Base-by-base conservation (phyloP, 2,797 vertebrate species). In the Micrastur ruficollis region DNA sequence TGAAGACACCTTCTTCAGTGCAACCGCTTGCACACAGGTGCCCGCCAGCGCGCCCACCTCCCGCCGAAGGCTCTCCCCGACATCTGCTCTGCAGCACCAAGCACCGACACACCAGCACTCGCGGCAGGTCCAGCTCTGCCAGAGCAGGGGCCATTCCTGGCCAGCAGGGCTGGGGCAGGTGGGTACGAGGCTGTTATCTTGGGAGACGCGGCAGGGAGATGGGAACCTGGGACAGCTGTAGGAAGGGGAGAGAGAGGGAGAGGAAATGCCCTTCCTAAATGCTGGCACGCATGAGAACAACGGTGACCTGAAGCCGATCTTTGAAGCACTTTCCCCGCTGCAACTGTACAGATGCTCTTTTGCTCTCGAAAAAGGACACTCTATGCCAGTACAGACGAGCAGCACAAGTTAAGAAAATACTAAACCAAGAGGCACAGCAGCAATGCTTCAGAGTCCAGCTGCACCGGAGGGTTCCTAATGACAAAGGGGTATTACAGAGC, bases 231-330 rank as follows among this genome's bases (percentile, higher is more conserved):
- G 31, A n/a, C 13, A 14, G 14, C 1, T 7, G 22, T 14, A n/a
- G 44, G n/a, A 70, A 27, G 4, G 32, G 9, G 34, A 58, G 44
- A 56, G 49, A 47, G 8, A 46, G 6, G 11, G 38, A 62, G 36
- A 83, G 27, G 25, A 87, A 83, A 59, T 5, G 16, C 67, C 50
- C 20, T 81, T 76, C 70, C 25, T 61, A 25, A 50, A 34, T 0
- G 1, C 40, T 61, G 75, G 36, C 38, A 74, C 16, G 11, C 23
- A 1, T 2, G 17, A 61, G n/a, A 56, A 40, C 14, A 21, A 17
- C 0, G 0, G 8, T 81, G 0, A 0, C 29, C 70, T 16, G 18
- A 75, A 80, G 50, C 25, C 49, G 18, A 49, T 44, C 38, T 65
- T 79, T 22, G 67, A 79, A 82, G 55, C 8, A 32, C 32, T 61